Evolutionary conservation across 2,113 vertebrate genomes (phyloP), one percentile per base, ranked within the genome.

Genomic region (Tautogolabrus adspersus): DNA sequence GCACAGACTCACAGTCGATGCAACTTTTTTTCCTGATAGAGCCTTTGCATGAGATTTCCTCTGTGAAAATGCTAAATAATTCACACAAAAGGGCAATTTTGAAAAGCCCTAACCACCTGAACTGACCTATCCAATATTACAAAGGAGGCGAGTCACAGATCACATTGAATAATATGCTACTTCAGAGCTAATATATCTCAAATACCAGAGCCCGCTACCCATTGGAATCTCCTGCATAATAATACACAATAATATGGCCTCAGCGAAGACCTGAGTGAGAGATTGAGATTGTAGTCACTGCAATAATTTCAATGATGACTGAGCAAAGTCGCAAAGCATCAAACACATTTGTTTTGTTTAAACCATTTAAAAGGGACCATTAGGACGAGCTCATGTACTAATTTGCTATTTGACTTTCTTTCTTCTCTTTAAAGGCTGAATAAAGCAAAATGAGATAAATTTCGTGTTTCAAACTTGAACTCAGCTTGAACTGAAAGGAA

Each of bases 51-150:
- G 61, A 73, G 23, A 30, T 68, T 66, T 71, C 38, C 69, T 44
- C 70, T 75, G 66, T 72, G 77, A 73, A 89, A 88, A 84, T 84
- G 89, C 81, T 83, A 75, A 84, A 90, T 88, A 84, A 90, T 89
- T 91, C 81, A 90, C 46, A 54, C 42, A 56, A 81, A 90, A 89
- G 82, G 81, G 81, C 86, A 89, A 56, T 73, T 82, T 77, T 76
- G 57, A 85, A 89, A 89, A 69, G 65, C 62, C 18, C 81, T 73
- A 77, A 69, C 64, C 73, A 77, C 37, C 73, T 23, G 54, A 77
- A 65, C 47, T 78, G 72, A 88, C 56, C 70, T 81, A 64, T 77
- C 67, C 66, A 82, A 65, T 73, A 84, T 51, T 62, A 63, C n/a
- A 55, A 63, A 18, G 16, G 10, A 22, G 6, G 23, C 1, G 40